A percentile compares a stretch with the other conserved stretches of the same genome.
Evolutionary conservation across 1,140 invertebrate genomes (phyloP).

Genomic region (Drosophila eugracilis): DNA sequence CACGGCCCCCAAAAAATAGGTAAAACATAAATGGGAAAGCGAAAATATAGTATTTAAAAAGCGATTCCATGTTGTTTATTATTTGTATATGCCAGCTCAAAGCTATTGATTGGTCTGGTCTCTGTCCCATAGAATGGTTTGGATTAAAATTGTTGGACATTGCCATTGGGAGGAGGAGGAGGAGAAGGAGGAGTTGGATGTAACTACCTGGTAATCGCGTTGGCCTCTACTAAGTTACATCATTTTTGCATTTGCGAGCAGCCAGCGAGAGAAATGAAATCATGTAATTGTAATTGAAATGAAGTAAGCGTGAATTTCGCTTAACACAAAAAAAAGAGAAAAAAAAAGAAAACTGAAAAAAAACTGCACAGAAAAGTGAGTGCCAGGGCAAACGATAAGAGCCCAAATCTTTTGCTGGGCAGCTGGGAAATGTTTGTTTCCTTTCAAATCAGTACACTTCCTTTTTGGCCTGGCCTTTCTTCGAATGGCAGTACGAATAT

Average conservation of each 20-base stretch:
- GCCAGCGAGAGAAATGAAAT: constrained; percentile 62
- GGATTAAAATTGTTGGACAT: constrained; percentile 4
- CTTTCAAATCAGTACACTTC: constrained; percentile 82
- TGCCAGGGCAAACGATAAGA: constrained; percentile 50
- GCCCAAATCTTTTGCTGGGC: constrained; percentile 14
- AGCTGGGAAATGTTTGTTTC: constrained; percentile 73
- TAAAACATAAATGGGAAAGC: constrained; percentile 17
- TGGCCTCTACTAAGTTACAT: constrained; percentile 56
- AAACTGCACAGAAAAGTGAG: constrained; percentile 58
- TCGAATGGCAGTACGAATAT: too few species aligned
- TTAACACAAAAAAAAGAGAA: too few species aligned
- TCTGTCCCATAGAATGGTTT: constrained; percentile 1
- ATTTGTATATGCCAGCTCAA: constrained; percentile 36
- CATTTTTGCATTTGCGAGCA: constrained; percentile 58
- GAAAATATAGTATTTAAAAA: constrained; percentile 59
- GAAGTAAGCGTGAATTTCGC: constrained; percentile 79
- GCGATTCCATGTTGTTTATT: constrained; percentile 53
- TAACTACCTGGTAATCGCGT: constrained; percentile 26
- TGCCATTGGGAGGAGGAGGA: too few species aligned
- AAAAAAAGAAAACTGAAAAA: too few species aligned
- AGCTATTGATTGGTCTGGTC: constrained; percentile 38
- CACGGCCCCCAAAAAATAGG: neutral
- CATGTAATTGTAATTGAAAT: constrained; percentile 82
- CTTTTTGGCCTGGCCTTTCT: constrained; percentile 63
- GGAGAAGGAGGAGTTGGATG: neutral